Conservation (phyloP, 2,113 vertebrate genomes). For the Phaetusa simplex region DNA sequence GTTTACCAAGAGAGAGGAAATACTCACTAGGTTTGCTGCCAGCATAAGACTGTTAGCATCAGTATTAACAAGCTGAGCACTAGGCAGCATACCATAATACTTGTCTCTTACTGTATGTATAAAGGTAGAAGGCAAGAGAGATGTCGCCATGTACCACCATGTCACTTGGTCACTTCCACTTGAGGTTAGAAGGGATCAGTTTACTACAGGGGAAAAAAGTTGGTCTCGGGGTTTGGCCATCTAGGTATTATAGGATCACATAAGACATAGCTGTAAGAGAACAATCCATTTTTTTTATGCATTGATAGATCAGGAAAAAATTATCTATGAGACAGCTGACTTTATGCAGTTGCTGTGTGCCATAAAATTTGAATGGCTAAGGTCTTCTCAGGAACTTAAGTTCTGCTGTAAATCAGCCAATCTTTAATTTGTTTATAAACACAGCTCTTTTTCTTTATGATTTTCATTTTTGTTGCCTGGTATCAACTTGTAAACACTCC, state of each 20-base stretch:
- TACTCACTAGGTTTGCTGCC: not conserved
- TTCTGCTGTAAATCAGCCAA: not conserved
- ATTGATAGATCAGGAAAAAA: not conserved
- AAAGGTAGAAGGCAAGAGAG: not conserved
- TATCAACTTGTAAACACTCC: not conserved
- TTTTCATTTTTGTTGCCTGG: not conserved
- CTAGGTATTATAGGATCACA: not conserved
- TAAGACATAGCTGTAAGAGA: not conserved
- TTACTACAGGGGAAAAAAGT: not conserved
- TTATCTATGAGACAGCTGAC: not conserved
- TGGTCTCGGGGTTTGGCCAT: not conserved
- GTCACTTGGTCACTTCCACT: not conserved
- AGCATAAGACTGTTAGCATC: not conserved
- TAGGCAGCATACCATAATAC: not conserved
- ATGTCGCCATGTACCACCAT: rapidly evolving
- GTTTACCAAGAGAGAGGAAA: not conserved
- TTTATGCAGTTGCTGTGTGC: not conserved
- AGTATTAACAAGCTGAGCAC: not conserved
- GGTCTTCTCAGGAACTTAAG: not conserved
- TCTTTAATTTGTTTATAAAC: not conserved
- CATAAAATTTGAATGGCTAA: not conserved
- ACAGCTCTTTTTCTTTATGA: not conserved
- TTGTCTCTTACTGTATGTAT: not conserved
- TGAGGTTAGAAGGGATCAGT: not conserved
- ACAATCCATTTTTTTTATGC: not conserved